phyloP scores from a whole-genome alignment of 1,140 invertebrate species.

The Fopius arisanus region DNA sequence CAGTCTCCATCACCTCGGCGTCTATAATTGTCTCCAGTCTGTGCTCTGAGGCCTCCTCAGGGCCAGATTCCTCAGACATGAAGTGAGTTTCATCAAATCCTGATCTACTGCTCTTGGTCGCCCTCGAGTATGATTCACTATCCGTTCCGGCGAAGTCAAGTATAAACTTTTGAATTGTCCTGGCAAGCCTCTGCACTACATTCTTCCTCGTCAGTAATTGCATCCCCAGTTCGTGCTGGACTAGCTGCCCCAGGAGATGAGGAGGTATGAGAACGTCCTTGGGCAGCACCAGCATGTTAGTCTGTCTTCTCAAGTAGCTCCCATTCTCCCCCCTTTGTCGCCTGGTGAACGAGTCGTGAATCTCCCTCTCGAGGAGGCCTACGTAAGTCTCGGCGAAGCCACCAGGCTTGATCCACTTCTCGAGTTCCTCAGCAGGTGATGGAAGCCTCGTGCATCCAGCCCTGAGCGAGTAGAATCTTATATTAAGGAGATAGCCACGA shows the following conservation, averaged over 20 bases:
- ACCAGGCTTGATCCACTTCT: constrained; percentile 57
- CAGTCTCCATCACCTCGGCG: constrained; percentile 50
- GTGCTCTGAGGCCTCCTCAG: constrained; percentile 45
- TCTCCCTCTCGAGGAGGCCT: constrained; percentile 83
- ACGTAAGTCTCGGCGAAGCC: constrained; percentile 76
- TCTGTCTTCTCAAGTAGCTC: constrained; percentile 73
- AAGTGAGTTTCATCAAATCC: constrained; percentile 45
- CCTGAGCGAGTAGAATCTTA: constrained; percentile 81
- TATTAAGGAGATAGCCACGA: constrained; percentile 81
- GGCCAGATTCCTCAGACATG: constrained; percentile 45
- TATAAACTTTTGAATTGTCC: constrained; percentile 54
- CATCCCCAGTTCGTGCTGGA: constrained; percentile 78
- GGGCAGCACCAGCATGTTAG: constrained; percentile 50
- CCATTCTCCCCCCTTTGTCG: constrained; percentile 85
- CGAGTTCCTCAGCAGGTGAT: constrained; percentile 55
- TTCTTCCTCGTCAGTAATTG: constrained; percentile 68
- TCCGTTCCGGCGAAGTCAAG: constrained; percentile 44
- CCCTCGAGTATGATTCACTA: constrained; percentile 37
- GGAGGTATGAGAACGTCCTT: constrained; percentile 77
- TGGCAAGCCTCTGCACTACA: constrained; percentile 54
- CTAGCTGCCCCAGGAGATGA: constrained; percentile 90
- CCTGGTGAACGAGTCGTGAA: constrained; percentile 86
- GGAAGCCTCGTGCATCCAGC: constrained; percentile 69
- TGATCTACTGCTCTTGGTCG: constrained; percentile 39
- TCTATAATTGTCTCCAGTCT: constrained; percentile 60